Percentiles rank a stretch among this genome's conserved stretches.
Conservation (phyloP, 2,797 vertebrate genomes). For the Alcedo atthis region DNA sequence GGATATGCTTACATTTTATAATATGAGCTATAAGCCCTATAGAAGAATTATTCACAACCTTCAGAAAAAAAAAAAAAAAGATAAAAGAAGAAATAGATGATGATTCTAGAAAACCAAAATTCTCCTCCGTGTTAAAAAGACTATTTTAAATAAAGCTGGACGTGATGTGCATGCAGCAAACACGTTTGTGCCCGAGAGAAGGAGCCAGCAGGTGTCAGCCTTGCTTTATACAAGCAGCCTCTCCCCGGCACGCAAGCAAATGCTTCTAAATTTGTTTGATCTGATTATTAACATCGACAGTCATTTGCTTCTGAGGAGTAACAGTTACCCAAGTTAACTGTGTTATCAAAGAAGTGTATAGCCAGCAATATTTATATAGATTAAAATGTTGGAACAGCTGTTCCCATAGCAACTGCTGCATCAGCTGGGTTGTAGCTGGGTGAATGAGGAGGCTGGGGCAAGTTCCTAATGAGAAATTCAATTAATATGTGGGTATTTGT, state of each 20-base stretch:
- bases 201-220: slow-evolving; percentile 66
- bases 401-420: slow-evolving; percentile 37
- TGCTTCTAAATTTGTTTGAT: neutral
- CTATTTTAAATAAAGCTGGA: slow-evolving; percentile 4
- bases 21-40: neutral
- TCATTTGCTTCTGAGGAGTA: slow-evolving; percentile 36
- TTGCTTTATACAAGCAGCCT: slow-evolving; percentile 50
- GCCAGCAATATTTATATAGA: neutral
- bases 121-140: neutral
- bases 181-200: neutral
- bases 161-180: neutral
- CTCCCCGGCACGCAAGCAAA: neutral
- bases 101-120: neutral
- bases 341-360: neutral
- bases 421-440: slow-evolving; percentile 4
- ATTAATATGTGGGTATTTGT: neutral
- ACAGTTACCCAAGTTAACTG: neutral
- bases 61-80: neutral
- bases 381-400: slow-evolving; percentile 25
- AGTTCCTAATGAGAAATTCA: slow-evolving; percentile 40
- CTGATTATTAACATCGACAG: neutral
- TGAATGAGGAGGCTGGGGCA: slow-evolving; percentile 17
- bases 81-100: neutral
- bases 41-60: neutral
- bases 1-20: neutral